Conservation (phyloP, 2,113 vertebrate species). For the Aplodontia rufa region DNA sequence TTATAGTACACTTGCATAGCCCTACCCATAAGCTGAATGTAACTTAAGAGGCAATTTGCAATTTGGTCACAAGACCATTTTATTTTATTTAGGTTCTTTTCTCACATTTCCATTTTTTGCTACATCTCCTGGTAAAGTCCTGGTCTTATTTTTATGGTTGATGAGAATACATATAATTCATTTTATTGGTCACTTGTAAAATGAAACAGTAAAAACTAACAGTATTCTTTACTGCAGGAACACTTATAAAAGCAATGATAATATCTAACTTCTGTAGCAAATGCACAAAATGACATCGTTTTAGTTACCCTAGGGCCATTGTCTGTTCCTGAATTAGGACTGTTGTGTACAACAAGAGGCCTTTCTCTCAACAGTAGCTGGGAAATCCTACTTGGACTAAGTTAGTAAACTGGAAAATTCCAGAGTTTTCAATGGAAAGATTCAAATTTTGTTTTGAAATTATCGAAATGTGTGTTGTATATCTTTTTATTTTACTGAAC, state of each 20-base stretch:
- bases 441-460: constrained; percentile 36
- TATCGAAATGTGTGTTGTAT: not conserved
- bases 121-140: constrained; percentile 10
- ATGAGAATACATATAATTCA: not conserved
- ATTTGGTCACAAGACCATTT: not conserved
- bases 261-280: constrained; percentile 23
- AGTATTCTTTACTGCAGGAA: constrained; percentile 44
- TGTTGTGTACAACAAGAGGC: not conserved
- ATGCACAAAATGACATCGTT: constrained; percentile 6
- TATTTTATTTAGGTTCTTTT: constrained; percentile 66
- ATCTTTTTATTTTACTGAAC: constrained; percentile 14
- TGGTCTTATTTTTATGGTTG: not conserved
- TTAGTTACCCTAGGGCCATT: not conserved
- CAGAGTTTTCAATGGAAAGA: not conserved
- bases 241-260: constrained; percentile 43
- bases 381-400: constrained; percentile 59
- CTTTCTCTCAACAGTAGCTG: not conserved
- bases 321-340: constrained; percentile 25
- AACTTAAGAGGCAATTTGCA: constrained; percentile 28
- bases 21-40: not conserved
- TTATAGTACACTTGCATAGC: not conserved
- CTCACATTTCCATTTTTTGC: constrained; percentile 10
- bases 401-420: constrained; percentile 50
- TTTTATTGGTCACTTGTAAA: constrained; percentile 54
- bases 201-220: constrained; percentile 52